Evolutionary conservation across 2,888 invertebrate species (phyloP).

Genomic region (Trisateles emortualis): DNA sequence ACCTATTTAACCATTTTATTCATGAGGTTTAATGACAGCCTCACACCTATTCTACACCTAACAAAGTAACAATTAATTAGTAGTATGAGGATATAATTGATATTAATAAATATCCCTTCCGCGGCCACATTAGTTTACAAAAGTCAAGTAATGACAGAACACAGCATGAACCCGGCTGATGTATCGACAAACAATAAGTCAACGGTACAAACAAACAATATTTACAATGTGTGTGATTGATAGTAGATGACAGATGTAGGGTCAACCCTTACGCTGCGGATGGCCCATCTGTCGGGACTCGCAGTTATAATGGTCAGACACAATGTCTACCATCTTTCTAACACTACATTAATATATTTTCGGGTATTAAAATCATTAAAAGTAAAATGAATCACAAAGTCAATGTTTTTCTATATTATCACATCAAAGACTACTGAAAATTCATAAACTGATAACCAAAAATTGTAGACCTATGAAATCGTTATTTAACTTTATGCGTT

Average conservation of each 20-base stretch:
- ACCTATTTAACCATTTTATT: no score
- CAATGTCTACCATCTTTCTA: slow-evolving; percentile 32
- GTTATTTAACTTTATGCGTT: slow-evolving; percentile 25
- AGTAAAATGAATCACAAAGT: background rate
- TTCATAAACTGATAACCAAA: slow-evolving; percentile 26
- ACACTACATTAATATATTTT: slow-evolving; percentile 42
- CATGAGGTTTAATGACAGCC: background rate
- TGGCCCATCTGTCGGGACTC: slow-evolving; percentile 74
- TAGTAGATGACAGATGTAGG: slow-evolving; percentile 78
- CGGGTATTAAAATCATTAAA: slow-evolving; percentile 23
- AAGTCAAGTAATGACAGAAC: slow-evolving; percentile 64
- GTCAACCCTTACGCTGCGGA: slow-evolving; percentile 73
- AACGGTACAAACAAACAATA: slow-evolving; percentile 73
- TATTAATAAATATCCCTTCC: slow-evolving; percentile 46
- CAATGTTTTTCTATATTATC: slow-evolving; percentile 1
- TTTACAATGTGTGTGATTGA: slow-evolving; percentile 79
- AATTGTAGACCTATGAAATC: slow-evolving; percentile 36
- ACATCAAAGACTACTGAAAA: slow-evolving; percentile 16
- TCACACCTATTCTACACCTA: slow-evolving; percentile 25
- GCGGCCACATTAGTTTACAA: slow-evolving; percentile 43
- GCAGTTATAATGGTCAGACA: slow-evolving; percentile 63
- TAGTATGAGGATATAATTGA: slow-evolving; percentile 39
- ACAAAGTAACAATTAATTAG: slow-evolving; percentile 21
- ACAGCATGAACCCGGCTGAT: slow-evolving; percentile 67
- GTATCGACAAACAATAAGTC: slow-evolving; percentile 75